Conservation (phyloP, 2,888 invertebrate species). For the Folsomia candida region DNA sequence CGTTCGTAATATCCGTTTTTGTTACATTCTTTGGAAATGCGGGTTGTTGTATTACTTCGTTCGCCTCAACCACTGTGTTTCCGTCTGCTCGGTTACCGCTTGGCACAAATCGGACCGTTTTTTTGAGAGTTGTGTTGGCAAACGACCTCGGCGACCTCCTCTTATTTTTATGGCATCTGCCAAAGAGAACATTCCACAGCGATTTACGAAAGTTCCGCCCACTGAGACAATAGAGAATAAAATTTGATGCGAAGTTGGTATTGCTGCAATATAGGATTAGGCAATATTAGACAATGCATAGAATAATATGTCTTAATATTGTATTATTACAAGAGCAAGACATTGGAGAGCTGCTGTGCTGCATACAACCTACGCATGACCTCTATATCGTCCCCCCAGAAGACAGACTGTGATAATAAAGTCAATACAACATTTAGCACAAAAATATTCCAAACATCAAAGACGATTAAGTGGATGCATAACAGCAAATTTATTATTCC, state of each 20-base stretch:
- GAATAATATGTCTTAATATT: no score
- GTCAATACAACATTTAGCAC: neutral
- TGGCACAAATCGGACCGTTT: no score
- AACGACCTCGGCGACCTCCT: neutral
- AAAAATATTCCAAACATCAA: neutral
- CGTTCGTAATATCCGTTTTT: no score
- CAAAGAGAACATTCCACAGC: conserved; percentile 51
- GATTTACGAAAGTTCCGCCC: conserved; percentile 75
- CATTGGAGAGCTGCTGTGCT: neutral
- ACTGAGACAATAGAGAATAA: conserved; percentile 74
- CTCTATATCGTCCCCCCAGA: neutral
- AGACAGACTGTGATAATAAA: neutral
- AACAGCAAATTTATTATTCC: conserved; percentile 4
- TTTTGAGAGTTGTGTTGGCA: neutral
- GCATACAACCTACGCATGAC: neutral
- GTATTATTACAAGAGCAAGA: no score
- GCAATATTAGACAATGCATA: no score
- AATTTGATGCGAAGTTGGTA: conserved; percentile 80
- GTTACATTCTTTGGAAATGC: no score
- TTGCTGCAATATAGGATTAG: no score
- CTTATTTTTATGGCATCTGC: neutral
- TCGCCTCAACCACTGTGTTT: no score
- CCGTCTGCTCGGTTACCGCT: no score
- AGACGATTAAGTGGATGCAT: neutral
- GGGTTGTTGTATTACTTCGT: no score